Conservation (phyloP, 2,888 invertebrate species). For the Leptopilina syphax region DNA sequence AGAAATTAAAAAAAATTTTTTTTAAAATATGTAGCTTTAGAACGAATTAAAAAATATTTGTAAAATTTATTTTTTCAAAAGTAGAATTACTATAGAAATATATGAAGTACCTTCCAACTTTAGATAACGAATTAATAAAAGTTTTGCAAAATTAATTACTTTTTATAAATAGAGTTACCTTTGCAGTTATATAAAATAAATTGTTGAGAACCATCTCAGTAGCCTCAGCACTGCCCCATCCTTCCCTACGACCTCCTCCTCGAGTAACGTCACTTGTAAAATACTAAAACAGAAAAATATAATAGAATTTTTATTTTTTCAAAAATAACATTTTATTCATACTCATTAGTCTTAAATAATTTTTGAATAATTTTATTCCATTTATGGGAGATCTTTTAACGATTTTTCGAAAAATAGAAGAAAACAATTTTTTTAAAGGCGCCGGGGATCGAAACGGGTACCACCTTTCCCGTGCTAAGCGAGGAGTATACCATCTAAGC, state of each 20-base stretch:
- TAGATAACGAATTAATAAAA: too few relatives aligned
- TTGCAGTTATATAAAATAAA: conserved; percentile 97
- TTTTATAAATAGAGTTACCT: conserved; percentile 79
- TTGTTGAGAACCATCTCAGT: conserved; percentile 99
- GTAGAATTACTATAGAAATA: too few relatives aligned
- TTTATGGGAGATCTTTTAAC: too few relatives aligned
- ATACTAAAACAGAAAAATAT: conserved; percentile 71
- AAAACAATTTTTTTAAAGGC: conserved; percentile 56
- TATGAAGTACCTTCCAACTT: too few relatives aligned
- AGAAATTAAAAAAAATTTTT: too few relatives aligned
- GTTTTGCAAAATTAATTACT: too few relatives aligned
- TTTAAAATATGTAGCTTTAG: too few relatives aligned
- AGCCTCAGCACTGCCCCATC: conserved; percentile 99
- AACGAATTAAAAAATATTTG: too few relatives aligned
- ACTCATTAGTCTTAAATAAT: too few relatives aligned
- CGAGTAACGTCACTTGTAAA: conserved; percentile 72
- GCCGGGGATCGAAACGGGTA: conserved; percentile 65
- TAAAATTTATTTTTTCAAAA: too few relatives aligned
- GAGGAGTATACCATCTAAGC: conserved; percentile 66
- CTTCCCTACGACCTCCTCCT: conserved; percentile 88
- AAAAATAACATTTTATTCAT: background rate
- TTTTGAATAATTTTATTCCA: too few relatives aligned
- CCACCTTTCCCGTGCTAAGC: conserved; percentile 64
- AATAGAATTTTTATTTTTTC: background rate
- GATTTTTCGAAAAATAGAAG: background rate